A percentile compares a stretch with the other conserved stretches of the same genome.
phyloP scores from a whole-genome alignment of 2,888 invertebrate genomes.

The Pandemis corylana region DNA sequence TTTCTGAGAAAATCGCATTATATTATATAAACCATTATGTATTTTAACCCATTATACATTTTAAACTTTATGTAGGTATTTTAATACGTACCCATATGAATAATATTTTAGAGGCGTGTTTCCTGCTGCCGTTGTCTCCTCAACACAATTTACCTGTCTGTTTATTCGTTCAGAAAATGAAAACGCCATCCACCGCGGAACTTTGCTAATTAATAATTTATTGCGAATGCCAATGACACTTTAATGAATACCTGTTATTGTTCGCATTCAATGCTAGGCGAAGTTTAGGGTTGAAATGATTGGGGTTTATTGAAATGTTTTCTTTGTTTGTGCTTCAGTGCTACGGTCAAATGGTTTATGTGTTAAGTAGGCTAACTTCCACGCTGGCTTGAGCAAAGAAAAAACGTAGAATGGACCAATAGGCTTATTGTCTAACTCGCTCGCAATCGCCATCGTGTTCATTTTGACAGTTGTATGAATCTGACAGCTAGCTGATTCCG shows the following conservation, averaged over 20 bases:
- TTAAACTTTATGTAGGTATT: too few species aligned
- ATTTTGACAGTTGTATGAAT: too few species aligned
- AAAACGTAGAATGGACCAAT: too few species aligned
- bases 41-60: too few species aligned
- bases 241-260: conserved; percentile 47
- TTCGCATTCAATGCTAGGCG: conserved; percentile 4
- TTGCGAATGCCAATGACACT: conserved; percentile 52
- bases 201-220: conserved; percentile 55
- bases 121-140: conserved; percentile 10
- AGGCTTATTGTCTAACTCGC: too few species aligned
- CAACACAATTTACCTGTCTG: conserved; percentile 23
- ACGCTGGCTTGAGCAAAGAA: too few species aligned
- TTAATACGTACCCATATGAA: too few species aligned
- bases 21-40: too few species aligned
- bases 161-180: conserved; percentile 36
- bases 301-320: conserved; percentile 6
- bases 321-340: conserved; percentile 15
- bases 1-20: too few species aligned
- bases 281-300: conserved; percentile 5
- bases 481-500: too few species aligned
- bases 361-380: not conserved
- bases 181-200: conserved; percentile 42
- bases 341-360: not conserved
- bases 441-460: too few species aligned
- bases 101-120: not conserved